Evolutionary conservation across 2,113 vertebrate genomes (phyloP).

Genomic region (Gila orcuttii): DNA sequence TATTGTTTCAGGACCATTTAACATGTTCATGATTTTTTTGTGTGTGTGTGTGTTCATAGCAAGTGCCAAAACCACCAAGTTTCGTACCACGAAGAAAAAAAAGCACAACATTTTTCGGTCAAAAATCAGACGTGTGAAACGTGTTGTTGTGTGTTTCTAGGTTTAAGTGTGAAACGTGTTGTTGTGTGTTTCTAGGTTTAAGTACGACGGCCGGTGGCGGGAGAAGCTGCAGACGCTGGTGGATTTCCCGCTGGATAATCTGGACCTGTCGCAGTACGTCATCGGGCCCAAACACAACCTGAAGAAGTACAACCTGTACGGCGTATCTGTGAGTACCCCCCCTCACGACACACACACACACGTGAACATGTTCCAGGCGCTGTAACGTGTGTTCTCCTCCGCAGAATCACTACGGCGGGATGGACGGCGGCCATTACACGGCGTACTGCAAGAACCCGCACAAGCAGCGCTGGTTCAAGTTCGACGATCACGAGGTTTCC

Average conservation of each 20-base stretch:
- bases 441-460: conserved; percentile 91
- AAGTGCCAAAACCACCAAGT: too few species aligned
- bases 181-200: conserved; percentile 80
- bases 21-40: too few species aligned
- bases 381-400: background rate
- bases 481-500: conserved; percentile 96
- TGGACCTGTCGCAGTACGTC: conserved; percentile 92
- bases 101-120: too few species aligned
- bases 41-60: too few species aligned
- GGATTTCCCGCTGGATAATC: conserved; percentile 90
- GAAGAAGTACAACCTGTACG: conserved; percentile 92
- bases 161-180: background rate
- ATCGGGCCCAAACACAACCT: conserved; percentile 89
- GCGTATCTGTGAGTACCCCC: conserved; percentile 89
- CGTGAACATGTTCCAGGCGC: too few species aligned
- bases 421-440: conserved; percentile 97
- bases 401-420: conserved; percentile 95
- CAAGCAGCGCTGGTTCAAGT: conserved; percentile 94
- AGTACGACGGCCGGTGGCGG: conserved; percentile 96
- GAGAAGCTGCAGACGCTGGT: conserved; percentile 96
- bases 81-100: too few species aligned
- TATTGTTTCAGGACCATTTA: too few species aligned
- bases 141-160: too few species aligned
- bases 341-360: background rate
- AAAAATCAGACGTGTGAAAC: too few species aligned